phyloP scores from a whole-genome alignment of 2,113 vertebrate genomes.

The Lethenteron camtschaticum region DNA sequence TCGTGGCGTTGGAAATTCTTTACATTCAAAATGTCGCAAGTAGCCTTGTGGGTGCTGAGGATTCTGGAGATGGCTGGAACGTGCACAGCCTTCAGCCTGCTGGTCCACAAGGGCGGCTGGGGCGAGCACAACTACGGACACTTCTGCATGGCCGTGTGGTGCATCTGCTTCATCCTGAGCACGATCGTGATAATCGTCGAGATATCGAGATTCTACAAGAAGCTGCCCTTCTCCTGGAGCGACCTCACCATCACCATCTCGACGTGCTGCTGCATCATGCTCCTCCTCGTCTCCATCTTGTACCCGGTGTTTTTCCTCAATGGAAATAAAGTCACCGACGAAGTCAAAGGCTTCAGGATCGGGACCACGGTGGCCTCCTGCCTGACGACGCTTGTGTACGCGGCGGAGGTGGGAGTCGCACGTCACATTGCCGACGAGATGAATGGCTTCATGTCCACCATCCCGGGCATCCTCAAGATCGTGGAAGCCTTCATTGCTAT shows the following conservation, averaged over 20 bases:
- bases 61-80: not conserved
- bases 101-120: not conserved
- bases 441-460: conserved; percentile 1
- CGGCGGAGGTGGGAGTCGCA: not conserved
- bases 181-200: not conserved
- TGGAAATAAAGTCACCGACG: not conserved
- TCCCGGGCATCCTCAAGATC: not conserved
- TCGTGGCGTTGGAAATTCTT: too few relatives aligned
- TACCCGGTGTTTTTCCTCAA: not conserved
- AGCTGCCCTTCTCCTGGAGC: conserved; percentile 4
- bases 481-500: not conserved
- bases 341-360: not conserved
- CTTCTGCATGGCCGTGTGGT: conserved; percentile 5
- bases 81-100: conserved; percentile 4
- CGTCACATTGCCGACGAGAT: not conserved
- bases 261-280: not conserved
- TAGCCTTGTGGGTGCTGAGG: not conserved
- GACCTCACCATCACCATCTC: conserved; percentile 1
- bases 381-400: not conserved
- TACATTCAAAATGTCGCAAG: too few relatives aligned
- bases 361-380: not conserved
- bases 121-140: not conserved
- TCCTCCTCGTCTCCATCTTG: not conserved
- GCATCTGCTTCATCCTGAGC: not conserved
- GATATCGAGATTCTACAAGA: not conserved